Conservation (phyloP, 2,113 vertebrate genomes). For the Chionis minor region DNA sequence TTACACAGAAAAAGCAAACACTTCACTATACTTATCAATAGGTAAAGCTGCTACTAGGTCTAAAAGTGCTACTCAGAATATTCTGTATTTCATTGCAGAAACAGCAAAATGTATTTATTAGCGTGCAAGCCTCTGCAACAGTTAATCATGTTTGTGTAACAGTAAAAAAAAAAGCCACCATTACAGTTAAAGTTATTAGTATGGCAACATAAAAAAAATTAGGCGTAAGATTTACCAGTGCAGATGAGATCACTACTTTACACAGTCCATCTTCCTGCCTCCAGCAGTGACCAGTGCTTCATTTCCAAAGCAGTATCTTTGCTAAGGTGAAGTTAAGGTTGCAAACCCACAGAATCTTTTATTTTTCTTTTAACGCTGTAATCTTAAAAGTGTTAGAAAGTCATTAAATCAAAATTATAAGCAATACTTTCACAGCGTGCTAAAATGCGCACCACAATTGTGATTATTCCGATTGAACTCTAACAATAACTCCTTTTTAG, state of each 20-base stretch:
- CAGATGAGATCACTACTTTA: constrained; percentile 53
- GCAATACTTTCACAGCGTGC: background rate
- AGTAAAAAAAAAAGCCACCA: background rate
- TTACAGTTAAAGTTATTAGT: background rate
- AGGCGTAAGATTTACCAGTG: constrained; percentile 16
- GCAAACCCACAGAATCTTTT: background rate
- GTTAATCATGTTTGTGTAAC: background rate
- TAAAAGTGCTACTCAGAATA: background rate
- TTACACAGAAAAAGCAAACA: background rate
- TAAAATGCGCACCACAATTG: background rate
- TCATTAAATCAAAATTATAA: background rate
- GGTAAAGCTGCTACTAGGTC: background rate
- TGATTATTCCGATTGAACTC: background rate
- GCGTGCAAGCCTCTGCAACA: background rate
- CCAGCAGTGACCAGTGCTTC: background rate
- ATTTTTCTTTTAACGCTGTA: background rate
- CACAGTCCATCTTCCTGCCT: constrained; percentile 13
- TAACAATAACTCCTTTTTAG: background rate
- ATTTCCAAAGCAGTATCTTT: background rate
- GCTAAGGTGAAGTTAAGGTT: constrained; percentile 36
- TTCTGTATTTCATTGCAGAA: background rate
- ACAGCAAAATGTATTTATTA: constrained; percentile 1
- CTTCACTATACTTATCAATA: background rate
- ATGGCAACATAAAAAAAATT: background rate
- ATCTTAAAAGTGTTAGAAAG: background rate